These are phyloP conservation scores for Parasteatoda tepidariorum DNA, from an alignment of 1,140 invertebrate species.

Conservation along the genomic window DNA sequence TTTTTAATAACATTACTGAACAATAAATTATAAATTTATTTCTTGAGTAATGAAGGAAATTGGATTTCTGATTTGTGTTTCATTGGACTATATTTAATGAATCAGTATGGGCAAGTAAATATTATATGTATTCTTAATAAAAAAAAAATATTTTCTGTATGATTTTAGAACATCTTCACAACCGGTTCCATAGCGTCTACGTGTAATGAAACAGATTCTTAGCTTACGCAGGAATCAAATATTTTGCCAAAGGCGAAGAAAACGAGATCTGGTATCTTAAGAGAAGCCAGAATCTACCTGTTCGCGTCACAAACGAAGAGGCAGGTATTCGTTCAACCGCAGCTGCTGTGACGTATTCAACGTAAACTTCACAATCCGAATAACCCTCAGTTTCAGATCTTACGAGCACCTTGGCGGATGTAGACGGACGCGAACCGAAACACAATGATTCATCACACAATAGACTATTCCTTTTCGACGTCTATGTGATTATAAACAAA, in stretches of 20 bases:
- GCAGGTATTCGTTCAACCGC: neutral
- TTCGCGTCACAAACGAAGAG: neutral
- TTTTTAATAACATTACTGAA: too few relatives aligned
- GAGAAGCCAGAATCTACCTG: neutral
- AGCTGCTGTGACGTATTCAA: constrained; percentile 1
- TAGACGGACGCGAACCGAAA: neutral
- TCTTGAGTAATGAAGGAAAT: too few relatives aligned
- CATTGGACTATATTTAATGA: too few relatives aligned
- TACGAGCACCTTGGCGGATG: constrained; percentile 40
- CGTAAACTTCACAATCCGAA: constrained; percentile 1
- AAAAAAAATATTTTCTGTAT: too few relatives aligned
- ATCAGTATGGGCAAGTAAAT: too few relatives aligned
- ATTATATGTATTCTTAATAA: too few relatives aligned
- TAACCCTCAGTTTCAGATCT: constrained; percentile 9
- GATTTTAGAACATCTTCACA: too few relatives aligned
- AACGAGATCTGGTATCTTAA: constrained; percentile 18
- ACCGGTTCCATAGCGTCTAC: constrained; percentile 4
- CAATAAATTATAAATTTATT: too few relatives aligned
- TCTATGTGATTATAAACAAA: neutral
- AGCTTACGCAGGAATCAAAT: constrained; percentile 16
- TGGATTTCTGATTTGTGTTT: too few relatives aligned
- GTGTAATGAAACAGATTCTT: neutral
- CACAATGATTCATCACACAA: neutral
- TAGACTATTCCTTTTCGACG: neutral
- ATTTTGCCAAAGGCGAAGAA: constrained; percentile 33